A percentile compares a stretch with the other conserved stretches of the same genome.
Evolutionary conservation across 2,113 vertebrate genomes (phyloP).

Genomic region (Macaca mulatta): DNA sequence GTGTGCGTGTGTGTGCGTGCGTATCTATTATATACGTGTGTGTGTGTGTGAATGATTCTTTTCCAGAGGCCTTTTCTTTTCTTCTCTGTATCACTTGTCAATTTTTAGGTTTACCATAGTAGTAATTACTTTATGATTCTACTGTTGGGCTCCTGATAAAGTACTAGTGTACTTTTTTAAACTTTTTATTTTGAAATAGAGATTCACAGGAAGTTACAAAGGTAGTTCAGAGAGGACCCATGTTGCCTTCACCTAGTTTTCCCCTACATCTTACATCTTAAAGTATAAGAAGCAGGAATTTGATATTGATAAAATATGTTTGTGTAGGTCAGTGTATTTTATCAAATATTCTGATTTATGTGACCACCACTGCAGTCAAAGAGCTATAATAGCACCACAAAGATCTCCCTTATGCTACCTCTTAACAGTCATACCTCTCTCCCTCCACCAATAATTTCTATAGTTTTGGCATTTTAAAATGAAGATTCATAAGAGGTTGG

Average conservation of each 20-base stretch:
- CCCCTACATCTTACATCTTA: not conserved
- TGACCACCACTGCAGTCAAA: not conserved
- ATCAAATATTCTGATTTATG: not conserved
- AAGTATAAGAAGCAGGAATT: not conserved
- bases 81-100: not conserved
- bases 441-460: not conserved
- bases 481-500: not conserved
- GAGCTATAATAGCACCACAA: not conserved
- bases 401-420: not conserved
- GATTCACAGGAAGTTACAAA: not conserved
- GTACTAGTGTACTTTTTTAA: not conserved
- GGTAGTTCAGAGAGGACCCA: not conserved
- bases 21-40: no score
- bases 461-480: conserved; percentile 21
- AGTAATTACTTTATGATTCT: conserved; percentile 27
- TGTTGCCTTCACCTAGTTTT: not conserved
- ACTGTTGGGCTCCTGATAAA: not conserved
- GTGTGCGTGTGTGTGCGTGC: no score
- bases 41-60: not conserved
- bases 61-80: not conserved
- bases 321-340: not conserved
- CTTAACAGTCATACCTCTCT: not conserved
- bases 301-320: not conserved
- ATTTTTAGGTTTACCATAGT: not conserved
- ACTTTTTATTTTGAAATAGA: conserved; percentile 26